Percentiles rank a stretch among this genome's conserved stretches.
These are phyloP conservation scores for Holacanthella duospinosa DNA, from an alignment of 2,888 invertebrate species.

Conservation along the genomic window DNA sequence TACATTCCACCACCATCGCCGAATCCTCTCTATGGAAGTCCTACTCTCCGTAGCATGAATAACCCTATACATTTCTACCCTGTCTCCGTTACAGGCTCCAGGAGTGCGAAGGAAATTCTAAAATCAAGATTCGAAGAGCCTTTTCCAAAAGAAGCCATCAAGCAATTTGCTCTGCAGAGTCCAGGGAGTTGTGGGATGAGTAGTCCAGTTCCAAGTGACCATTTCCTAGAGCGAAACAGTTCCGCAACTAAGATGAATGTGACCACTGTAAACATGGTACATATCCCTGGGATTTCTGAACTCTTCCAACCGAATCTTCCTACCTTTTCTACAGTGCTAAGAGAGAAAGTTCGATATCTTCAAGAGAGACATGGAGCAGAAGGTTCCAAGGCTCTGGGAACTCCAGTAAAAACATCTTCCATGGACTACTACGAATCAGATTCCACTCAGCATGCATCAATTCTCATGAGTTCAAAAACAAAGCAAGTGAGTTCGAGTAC, in stretches of 20 bases:
- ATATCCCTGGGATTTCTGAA: neutral
- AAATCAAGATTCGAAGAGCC: conserved; percentile 20
- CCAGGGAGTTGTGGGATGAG: too few species aligned
- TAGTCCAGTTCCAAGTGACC: neutral
- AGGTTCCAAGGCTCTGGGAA: neutral
- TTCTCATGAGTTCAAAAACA: neutral
- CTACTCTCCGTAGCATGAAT: neutral
- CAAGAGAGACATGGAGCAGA: neutral
- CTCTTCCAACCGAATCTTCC: conserved; percentile 10
- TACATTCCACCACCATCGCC: neutral
- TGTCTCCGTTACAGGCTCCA: neutral
- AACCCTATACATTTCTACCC: neutral
- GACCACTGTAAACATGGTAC: conserved; percentile 7
- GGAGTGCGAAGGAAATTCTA: neutral
- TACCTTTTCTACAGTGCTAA: conserved; percentile 17
- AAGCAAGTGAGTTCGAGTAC: neutral
- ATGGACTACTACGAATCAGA: conserved; percentile 11
- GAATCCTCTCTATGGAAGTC: neutral
- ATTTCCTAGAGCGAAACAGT: neutral
- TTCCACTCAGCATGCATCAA: conserved; percentile 7
- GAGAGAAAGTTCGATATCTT: conserved; percentile 19
- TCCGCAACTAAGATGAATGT: neutral
- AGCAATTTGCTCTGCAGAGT: conserved; percentile 3
- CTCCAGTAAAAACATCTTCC: neutral
- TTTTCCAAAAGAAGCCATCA: conserved; percentile 17